A percentile compares a stretch with the other conserved stretches of the same genome.
phyloP scores from a whole-genome alignment of 2,888 invertebrate species.

The Venusia cambrica region DNA sequence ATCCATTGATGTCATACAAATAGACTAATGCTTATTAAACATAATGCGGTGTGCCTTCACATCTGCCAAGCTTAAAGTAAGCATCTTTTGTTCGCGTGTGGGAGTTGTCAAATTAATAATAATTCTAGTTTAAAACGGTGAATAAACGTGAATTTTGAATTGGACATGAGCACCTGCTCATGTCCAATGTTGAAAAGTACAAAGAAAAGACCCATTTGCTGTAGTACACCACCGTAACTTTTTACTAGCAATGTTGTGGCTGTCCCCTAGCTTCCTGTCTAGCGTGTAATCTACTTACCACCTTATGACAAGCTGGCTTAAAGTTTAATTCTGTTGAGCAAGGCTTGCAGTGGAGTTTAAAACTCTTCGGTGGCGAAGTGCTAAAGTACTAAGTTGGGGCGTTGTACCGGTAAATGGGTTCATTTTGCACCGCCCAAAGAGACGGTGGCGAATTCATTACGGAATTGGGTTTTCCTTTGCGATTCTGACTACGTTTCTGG shows the following conservation, averaged over 20 bases:
- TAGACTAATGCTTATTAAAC: too few relatives aligned
- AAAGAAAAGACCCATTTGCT: constrained; percentile 11
- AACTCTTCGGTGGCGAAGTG: constrained; percentile 6
- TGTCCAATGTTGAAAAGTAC: too few relatives aligned
- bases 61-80: too few relatives aligned
- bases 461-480: neutral
- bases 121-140: too few relatives aligned
- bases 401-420: constrained; percentile 32
- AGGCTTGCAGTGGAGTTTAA: constrained; percentile 1
- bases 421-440: constrained; percentile 25
- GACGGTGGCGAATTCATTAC: constrained; percentile 16
- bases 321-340: constrained; percentile 18
- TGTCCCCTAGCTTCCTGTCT: neutral
- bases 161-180: too few relatives aligned
- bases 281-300: constrained; percentile 1
- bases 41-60: too few relatives aligned
- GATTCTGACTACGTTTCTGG: constrained; percentile 2
- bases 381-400: constrained; percentile 23
- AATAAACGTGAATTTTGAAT: too few relatives aligned
- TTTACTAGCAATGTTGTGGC: constrained; percentile 3
- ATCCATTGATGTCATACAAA: too few relatives aligned
- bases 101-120: too few relatives aligned
- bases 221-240: constrained; percentile 4
- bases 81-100: too few relatives aligned
- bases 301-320: constrained; percentile 9